Evolutionary conservation across 64 coral and sea anemone species (phyloP), one percentile per base, ranked within the genome.

Genomic region (Cladopsammia gracilis): DNA sequence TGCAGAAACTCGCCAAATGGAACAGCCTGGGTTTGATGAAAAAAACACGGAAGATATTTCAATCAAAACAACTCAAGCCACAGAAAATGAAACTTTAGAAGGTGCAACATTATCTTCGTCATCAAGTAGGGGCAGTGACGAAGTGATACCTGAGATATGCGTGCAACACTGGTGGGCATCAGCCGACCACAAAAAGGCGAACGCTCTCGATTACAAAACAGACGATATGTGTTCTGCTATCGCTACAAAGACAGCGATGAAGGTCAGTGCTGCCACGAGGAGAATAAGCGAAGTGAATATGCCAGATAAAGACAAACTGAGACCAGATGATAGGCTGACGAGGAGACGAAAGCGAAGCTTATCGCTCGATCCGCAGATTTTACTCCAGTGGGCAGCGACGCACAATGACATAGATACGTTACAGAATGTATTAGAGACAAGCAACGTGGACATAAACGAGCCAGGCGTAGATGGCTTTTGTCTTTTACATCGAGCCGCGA

Each of bases 401-500:
- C 87, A 88, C 45, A 98, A 94, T 76, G 96, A 98, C 65, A 42
- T 98, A 15, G 69, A 93, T 10, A 94, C 92, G 1, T 89, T 94
- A 2, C 77, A 87, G 22, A 84, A 48, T 53, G 66, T 98, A 24
- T 74, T 98, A 2, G 96, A 98, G 60, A 44, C 70, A 16, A 76
- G 52, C 10, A 78, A 79, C n/a, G 88, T 94, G 1, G 62, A 87
- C 18, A 26, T 98, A 5, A 98, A 98, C n/a, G 47, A 88, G 54
- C 80, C 82, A 2, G 88, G 92, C 13, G 61, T 91, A 26, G 96
- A 98, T 48, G 96, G 96, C 7, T 87, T 98, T 78, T 94, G 88
- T 49, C 92, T 92, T 7, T 78, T 98, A 16, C 96, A 98, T 65
- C 87, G 96, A 15, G 96, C 96, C 3, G 96, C 96, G 5, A 91